These are phyloP conservation scores for Drosophila neocordata DNA, from an alignment of 1,140 invertebrate species.

Conservation along the genomic window DNA sequence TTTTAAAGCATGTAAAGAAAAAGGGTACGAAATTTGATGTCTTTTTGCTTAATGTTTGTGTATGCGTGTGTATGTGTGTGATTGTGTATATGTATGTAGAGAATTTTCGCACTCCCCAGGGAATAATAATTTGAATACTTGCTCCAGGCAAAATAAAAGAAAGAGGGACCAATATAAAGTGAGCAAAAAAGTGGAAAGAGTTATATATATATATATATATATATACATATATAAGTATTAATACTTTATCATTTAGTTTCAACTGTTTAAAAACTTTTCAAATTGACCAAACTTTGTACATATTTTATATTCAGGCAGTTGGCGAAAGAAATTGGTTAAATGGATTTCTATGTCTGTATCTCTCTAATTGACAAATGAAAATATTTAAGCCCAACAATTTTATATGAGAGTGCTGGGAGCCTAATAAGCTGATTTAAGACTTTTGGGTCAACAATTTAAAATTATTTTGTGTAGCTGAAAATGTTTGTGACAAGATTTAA, in stretches of 20 bases:
- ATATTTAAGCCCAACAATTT: slow-evolving; percentile 43
- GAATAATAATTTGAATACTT: slow-evolving; percentile 64
- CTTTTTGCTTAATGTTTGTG: slow-evolving; percentile 33
- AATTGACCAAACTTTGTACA: slow-evolving; percentile 70
- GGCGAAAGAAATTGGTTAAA: slow-evolving; percentile 31
- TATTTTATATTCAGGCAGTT: slow-evolving; percentile 55
- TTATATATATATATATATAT: too few species aligned
- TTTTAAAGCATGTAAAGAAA: slow-evolving; percentile 19
- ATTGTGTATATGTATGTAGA: slow-evolving; percentile 34
- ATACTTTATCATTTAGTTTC: slow-evolving; percentile 78
- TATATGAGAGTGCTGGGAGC: slow-evolving; percentile 13
- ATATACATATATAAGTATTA: slow-evolving; percentile 61
- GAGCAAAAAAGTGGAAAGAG: not conserved
- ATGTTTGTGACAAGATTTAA: slow-evolving; percentile 15
- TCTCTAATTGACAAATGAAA: slow-evolving; percentile 49
- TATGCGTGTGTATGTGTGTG: slow-evolving; percentile 12
- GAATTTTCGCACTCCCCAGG: slow-evolving; percentile 48
- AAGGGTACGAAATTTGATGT: slow-evolving; percentile 69
- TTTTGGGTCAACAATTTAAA: slow-evolving; percentile 31
- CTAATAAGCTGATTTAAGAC: slow-evolving; percentile 40
- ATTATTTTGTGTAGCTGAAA: slow-evolving; percentile 13
- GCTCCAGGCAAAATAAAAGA: slow-evolving; percentile 46
- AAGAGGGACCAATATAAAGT: not conserved
- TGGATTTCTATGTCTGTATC: slow-evolving; percentile 50
- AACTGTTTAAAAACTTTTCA: slow-evolving; percentile 49